These are phyloP conservation scores for Puffinus mauretanicus DNA, from an alignment of 2,113 vertebrate species.

Conservation along the genomic window DNA sequence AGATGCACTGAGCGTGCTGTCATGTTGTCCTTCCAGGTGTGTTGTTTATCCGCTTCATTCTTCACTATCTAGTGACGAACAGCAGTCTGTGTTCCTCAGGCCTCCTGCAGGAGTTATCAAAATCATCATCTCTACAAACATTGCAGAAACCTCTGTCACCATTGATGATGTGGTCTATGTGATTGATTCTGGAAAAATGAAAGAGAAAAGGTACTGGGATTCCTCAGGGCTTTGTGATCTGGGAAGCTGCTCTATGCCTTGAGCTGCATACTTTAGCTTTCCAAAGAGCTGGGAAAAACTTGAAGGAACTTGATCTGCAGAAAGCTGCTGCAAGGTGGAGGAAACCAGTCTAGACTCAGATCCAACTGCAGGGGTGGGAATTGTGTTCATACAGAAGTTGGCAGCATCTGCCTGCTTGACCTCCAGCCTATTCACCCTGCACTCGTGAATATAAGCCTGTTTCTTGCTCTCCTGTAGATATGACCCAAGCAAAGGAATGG, in stretches of 20 bases:
- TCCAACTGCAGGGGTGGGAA: neutral
- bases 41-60: conserved; percentile 93
- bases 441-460: neutral
- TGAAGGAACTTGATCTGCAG: neutral
- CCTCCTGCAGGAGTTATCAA: conserved; percentile 87
- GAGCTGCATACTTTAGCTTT: neutral
- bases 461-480: conserved; percentile 76
- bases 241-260: neutral
- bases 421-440: neutral
- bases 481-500: conserved; percentile 94
- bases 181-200: conserved; percentile 97
- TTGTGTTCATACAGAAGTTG: neutral
- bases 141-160: conserved; percentile 96
- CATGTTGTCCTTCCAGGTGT: conserved; percentile 77
- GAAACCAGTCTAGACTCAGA: neutral
- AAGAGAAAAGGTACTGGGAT: conserved; percentile 88
- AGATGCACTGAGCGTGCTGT: neutral
- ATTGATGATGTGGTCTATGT: conserved; percentile 97
- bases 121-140: conserved; percentile 98
- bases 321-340: neutral
- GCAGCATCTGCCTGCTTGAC: neutral
- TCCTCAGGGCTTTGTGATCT: neutral
- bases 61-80: conserved; percentile 92
- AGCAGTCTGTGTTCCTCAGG: conserved; percentile 90
- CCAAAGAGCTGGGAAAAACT: neutral